These are phyloP conservation scores for Eurytoma californica DNA, from an alignment of 2,888 invertebrate species.

Conservation along the genomic window DNA sequence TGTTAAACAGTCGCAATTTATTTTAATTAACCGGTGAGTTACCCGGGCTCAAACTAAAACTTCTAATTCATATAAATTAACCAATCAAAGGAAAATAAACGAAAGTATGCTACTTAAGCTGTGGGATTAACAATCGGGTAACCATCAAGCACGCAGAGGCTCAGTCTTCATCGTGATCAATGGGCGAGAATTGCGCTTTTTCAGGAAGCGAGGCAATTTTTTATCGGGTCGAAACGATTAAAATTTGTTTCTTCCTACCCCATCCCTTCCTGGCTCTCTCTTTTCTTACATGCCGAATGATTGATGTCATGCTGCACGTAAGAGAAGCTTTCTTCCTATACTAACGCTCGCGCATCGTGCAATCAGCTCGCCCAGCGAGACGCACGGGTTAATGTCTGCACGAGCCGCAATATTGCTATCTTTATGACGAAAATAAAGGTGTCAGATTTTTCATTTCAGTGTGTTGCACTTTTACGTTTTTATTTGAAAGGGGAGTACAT, in stretches of 20 bases:
- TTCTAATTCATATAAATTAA: conserved; percentile 11
- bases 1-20: not conserved
- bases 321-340: conserved; percentile 32
- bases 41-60: not conserved
- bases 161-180: conserved; percentile 41
- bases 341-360: not conserved
- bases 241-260: conserved; percentile 45
- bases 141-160: conserved; percentile 38
- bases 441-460: too few species aligned
- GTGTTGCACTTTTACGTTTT: too few species aligned
- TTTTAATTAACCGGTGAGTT: not conserved
- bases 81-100: conserved; percentile 11
- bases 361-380: conserved; percentile 31
- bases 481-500: too few species aligned
- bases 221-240: conserved; percentile 46
- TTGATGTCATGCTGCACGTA: conserved; percentile 29
- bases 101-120: not conserved
- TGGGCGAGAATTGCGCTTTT: conserved; percentile 5
- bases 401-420: too few species aligned
- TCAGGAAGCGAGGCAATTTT: conserved; percentile 30
- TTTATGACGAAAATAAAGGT: too few species aligned
- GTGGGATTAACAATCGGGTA: conserved; percentile 35
- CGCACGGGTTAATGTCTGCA: not conserved
- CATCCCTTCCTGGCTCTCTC: not conserved
- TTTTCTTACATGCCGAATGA: conserved; percentile 15